Conservation (phyloP, 2,113 vertebrate species). For the Ochotona curzoniae region DNA sequence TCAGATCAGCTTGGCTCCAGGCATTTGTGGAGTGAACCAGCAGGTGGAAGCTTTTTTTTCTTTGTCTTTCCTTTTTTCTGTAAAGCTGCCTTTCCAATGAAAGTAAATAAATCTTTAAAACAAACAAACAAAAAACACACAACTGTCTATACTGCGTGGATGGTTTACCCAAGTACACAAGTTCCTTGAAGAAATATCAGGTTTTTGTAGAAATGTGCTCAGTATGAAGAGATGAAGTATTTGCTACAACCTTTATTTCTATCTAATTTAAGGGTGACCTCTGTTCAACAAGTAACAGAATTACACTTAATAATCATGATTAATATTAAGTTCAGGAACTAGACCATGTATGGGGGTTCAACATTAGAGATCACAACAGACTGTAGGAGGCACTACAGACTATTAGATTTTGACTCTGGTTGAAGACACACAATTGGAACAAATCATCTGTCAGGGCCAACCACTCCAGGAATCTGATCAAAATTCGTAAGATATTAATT, state of each 20-base stretch:
- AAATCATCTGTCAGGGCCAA: neutral
- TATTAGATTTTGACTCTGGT: neutral
- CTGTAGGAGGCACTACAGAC: neutral
- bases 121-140: neutral
- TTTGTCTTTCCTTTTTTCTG: no score
- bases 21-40: no score
- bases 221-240: neutral
- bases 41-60: no score
- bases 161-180: neutral
- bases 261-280: neutral
- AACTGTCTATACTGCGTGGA: neutral
- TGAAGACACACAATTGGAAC: neutral
- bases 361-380: slow-evolving; percentile 3
- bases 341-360: neutral
- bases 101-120: no score
- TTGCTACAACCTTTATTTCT: neutral
- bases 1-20: no score
- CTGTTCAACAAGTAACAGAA: neutral
- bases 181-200: neutral
- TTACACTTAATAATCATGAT: slow-evolving; percentile 18
- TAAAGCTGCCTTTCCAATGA: no score
- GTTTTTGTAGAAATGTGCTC: neutral
- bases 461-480: neutral
- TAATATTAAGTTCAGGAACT: slow-evolving; percentile 4
- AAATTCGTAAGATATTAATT: slow-evolving; percentile 22